phyloP scores from a whole-genome alignment of 2,113 vertebrate genomes.

The Conger conger region DNA sequence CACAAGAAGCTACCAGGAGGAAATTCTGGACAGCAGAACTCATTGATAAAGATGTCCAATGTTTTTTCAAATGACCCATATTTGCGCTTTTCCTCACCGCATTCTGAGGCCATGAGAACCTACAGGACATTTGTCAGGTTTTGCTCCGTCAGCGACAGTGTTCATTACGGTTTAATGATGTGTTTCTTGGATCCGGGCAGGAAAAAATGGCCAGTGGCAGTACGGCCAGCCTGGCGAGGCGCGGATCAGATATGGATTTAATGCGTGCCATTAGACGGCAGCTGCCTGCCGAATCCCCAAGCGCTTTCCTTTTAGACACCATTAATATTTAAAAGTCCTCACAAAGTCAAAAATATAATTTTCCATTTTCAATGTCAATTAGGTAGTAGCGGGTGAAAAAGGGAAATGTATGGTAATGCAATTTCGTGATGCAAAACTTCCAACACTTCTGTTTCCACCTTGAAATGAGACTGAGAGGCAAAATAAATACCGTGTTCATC shows the following conservation, averaged over 20 bases:
- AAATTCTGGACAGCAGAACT: neutral
- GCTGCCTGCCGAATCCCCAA: neutral
- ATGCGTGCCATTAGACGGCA: neutral
- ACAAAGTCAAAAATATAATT: neutral
- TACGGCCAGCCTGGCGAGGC: neutral
- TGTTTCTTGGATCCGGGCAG: constrained; percentile 21
- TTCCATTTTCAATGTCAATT: neutral
- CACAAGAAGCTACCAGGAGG: neutral
- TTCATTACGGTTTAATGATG: constrained; percentile 50
- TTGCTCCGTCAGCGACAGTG: constrained; percentile 21
- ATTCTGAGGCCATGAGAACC: neutral
- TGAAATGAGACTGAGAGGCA: neutral
- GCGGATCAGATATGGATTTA: neutral
- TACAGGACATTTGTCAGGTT: neutral
- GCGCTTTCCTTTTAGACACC: constrained; percentile 5
- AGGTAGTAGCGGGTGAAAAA: neutral
- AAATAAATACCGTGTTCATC: too few relatives aligned
- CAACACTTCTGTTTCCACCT: neutral
- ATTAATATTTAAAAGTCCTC: constrained; percentile 15
- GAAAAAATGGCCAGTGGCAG: neutral
- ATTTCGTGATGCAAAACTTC: neutral
- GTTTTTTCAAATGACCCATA: neutral
- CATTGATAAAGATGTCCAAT: neutral
- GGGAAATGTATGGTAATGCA: neutral
- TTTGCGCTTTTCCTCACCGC: neutral